phyloP scores from a whole-genome alignment of 2,888 invertebrate genomes.

The Tolmerus cingulatus region DNA sequence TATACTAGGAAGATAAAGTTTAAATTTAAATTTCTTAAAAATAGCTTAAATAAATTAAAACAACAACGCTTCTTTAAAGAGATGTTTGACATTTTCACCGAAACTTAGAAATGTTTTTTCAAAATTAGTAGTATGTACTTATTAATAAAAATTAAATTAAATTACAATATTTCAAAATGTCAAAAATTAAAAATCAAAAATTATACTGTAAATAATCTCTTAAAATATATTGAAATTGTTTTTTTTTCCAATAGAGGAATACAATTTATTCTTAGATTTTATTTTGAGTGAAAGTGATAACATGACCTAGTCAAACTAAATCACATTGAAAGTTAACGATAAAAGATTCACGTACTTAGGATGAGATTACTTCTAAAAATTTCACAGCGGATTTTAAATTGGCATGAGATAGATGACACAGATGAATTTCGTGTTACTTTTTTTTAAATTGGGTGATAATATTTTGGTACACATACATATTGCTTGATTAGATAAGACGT shows the following conservation, averaged over 20 bases:
- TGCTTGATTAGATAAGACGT: neutral
- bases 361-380: neutral
- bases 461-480: neutral
- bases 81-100: too few species aligned
- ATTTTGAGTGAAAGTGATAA: neutral
- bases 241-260: neutral
- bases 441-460: neutral
- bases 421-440: neutral
- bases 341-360: neutral
- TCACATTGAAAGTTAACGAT: neutral
- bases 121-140: neutral
- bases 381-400: neutral
- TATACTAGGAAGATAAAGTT: too few species aligned
- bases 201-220: neutral
- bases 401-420: neutral
- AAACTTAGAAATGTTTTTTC: too few species aligned
- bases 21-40: too few species aligned
- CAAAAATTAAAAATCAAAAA: neutral
- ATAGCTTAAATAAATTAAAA: too few species aligned
- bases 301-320: neutral
- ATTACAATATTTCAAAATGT: neutral
- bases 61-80: too few species aligned
- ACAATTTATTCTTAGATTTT: neutral
- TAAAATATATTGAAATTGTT: neutral
- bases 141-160: neutral